Base-by-base conservation (phyloP, 2,797 vertebrate genomes). In the Syngnathus rostellatus region DNA sequence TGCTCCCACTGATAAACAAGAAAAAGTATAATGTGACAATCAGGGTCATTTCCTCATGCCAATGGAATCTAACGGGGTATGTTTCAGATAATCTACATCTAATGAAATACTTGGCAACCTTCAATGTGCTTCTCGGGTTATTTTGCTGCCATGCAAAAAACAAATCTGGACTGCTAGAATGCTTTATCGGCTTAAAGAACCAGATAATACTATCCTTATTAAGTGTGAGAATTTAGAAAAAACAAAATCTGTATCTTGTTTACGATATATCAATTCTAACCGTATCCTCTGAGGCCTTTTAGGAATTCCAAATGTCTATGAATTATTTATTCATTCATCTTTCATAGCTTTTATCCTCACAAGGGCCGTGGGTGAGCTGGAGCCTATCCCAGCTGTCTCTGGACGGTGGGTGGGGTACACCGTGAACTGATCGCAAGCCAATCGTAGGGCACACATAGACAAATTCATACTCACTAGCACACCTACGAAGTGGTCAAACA, bases 31-130 rank as follows among this genome's bases (percentile, higher is more conserved):
- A 73, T 69, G 71, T 73, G 71, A 76, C 72, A 80, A 74, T 77
- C 70, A 55, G 76, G 78, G 81, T 81, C 67, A 71, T 79, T 82
- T 85, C 76, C 65, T 72, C 40, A 53, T 65, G 67, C 70, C 87
- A 84, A 84, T 81, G 64, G 72, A 71, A 59, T n/a, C 77, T 85
- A 88, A 88, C 83, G 73, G 81, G 68, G 72, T 82, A 53, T 43
- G 71, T 76, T 81, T 75, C 75, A 78, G 76, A 84, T 84, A 84
- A 85, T 84, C 72, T 71, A 65, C 69, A 62, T 76, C 73, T 76
- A 86, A 85, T 82, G 77, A 85, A 81, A 73, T 81, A 73, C 74
- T 80, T 70, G 72, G 75, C 46, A 23, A 68, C 63, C 69, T 68
- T 87, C 80, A 79, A 83, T 83, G 73, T 65, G 61, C 73, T 31